A percentile compares a stretch with the other conserved stretches of the same genome.
Conservation (phyloP, 1,140 invertebrate species). For the Zaprionus inermis region DNA sequence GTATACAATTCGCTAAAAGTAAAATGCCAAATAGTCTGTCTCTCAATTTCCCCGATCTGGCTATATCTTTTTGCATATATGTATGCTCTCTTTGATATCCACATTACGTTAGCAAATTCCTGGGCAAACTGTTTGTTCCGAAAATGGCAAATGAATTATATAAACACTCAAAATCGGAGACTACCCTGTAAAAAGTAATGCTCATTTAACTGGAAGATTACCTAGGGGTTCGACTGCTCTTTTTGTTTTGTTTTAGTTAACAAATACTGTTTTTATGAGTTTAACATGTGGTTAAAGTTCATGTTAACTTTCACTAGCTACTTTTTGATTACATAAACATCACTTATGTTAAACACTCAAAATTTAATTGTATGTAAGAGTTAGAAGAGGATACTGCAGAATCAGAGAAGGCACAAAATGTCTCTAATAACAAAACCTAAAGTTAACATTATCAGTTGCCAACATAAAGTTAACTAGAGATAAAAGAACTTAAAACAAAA, state of each 20-base stretch:
- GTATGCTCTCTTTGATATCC: constrained; percentile 14
- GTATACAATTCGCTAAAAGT: constrained; percentile 74
- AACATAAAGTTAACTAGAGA: too few species aligned
- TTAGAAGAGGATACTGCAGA: too few species aligned
- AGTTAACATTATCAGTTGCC: too few species aligned
- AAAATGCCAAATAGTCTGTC: constrained; percentile 73
- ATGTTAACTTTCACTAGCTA: too few species aligned
- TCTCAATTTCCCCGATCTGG: constrained; percentile 10
- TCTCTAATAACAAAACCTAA: too few species aligned
- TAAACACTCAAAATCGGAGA: background rate
- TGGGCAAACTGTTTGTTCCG: constrained; percentile 13
- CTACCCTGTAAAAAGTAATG: background rate
- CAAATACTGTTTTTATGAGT: background rate
- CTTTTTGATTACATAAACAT: too few species aligned
- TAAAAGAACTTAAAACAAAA: too few species aligned
- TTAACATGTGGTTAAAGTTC: too few species aligned
- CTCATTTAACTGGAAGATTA: background rate
- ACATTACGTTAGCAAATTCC: constrained; percentile 41
- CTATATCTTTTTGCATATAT: constrained; percentile 6
- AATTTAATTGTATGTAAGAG: too few species aligned
- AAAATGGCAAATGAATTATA: constrained; percentile 30
- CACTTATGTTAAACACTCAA: too few species aligned
- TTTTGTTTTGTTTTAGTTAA: background rate
- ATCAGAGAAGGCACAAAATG: too few species aligned
- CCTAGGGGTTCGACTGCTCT: background rate